Evolutionary conservation across 2,797 vertebrate genomes (phyloP).

Genomic region (Bucorvus abyssinicus): DNA sequence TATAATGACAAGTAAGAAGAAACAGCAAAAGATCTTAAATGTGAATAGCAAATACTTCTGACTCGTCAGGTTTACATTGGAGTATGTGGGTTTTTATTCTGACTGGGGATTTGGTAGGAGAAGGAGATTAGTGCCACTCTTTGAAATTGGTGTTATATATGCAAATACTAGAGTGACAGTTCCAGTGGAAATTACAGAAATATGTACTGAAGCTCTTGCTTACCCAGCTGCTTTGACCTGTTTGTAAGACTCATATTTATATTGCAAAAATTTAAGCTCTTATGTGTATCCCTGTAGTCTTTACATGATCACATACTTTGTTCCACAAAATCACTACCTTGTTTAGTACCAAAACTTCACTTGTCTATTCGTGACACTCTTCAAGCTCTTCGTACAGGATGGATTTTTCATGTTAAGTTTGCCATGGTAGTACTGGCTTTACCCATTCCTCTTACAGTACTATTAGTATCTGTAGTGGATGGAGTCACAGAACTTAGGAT

Average conservation of each 20-base stretch:
- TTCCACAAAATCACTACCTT: not conserved
- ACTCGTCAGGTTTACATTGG: not conserved
- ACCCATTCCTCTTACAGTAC: accelerated
- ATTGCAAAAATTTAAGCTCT: not conserved
- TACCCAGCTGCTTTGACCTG: not conserved
- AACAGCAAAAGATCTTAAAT: not conserved
- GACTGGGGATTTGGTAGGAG: not conserved
- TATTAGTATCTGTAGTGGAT: not conserved
- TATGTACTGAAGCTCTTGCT: not conserved
- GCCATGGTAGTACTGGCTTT: not conserved
- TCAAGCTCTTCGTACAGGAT: not conserved
- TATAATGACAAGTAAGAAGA: not conserved
- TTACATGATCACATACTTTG: not conserved
- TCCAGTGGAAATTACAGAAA: not conserved
- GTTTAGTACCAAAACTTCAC: not conserved
- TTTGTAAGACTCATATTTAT: not conserved
- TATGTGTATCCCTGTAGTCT: accelerated
- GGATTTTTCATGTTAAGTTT: not conserved
- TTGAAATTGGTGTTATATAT: not conserved
- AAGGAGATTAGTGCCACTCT: not conserved
- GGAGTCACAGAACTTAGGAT: not conserved
- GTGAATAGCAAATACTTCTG: not conserved
- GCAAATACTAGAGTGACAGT: not conserved
- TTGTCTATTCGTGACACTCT: not conserved
- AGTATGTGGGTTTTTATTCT: not conserved